Percentiles rank a stretch among this genome's conserved stretches.
phyloP scores from a whole-genome alignment of 37 sponge, comb jelly and placozoan species.

The Halichondria panicea region DNA sequence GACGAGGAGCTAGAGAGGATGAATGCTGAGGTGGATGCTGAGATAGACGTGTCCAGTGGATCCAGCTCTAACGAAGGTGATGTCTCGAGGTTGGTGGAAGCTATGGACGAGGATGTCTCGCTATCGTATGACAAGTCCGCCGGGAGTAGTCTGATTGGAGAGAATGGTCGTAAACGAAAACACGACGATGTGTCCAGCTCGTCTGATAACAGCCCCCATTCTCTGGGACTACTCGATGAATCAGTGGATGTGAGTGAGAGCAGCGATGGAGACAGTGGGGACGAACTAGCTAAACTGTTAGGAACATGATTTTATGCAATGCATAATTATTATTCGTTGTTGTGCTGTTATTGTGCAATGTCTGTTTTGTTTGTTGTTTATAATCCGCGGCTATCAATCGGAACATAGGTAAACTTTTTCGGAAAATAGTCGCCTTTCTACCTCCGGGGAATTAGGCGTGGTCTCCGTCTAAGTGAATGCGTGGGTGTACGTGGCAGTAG shows the following conservation, averaged over 20 bases:
- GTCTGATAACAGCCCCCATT: slow-evolving; percentile 6
- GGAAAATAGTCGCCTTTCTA: too few relatives aligned
- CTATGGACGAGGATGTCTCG: not conserved
- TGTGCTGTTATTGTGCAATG: too few relatives aligned
- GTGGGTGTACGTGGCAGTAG: too few relatives aligned
- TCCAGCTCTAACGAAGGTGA: not conserved
- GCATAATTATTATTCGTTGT: not conserved
- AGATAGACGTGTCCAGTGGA: slow-evolving; percentile 38
- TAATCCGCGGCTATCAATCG: too few relatives aligned
- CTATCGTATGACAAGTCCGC: slow-evolving; percentile 29
- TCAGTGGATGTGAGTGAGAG: not conserved
- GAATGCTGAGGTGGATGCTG: slow-evolving; percentile 84
- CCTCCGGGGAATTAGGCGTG: too few relatives aligned
- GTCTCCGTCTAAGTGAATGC: too few relatives aligned
- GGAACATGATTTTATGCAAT: not conserved
- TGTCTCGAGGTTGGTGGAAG: slow-evolving; percentile 1
- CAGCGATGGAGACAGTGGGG: not conserved
- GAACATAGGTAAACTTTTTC: too few relatives aligned
- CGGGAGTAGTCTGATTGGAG: too few relatives aligned
- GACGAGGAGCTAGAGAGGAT: slow-evolving; percentile 76
- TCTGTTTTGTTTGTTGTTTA: too few relatives aligned
- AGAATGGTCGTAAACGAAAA: slow-evolving; percentile 23
- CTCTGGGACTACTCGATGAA: not conserved
- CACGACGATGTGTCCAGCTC: not conserved
- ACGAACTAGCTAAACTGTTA: slow-evolving; percentile 6